Evolutionary conservation across 2,888 invertebrate genomes (phyloP), one percentile per base, ranked within the genome.

Genomic region (Chrysolina oricalcia): DNA sequence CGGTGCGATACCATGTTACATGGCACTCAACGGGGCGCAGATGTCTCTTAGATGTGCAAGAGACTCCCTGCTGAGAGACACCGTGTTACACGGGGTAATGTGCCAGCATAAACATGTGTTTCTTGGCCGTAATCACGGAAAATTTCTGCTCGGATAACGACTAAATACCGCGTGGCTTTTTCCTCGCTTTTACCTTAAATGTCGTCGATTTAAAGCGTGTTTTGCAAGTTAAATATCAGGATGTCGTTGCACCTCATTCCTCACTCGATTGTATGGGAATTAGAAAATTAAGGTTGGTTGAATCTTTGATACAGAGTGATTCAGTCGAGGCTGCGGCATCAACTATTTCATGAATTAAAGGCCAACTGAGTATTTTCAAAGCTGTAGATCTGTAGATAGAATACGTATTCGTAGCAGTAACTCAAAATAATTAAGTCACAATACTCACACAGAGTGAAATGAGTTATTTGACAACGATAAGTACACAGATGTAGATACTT

Each of bases 1-100:
- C 78, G 76, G 80, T 77, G 79, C 78, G 76, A 78, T 80, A 78
- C 68, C 75, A 70, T 76, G 78, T 82, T 81, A 75, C 70, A 65
- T 73, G 83, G 82, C 83, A 80, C 83, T 84, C 84, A 74, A 76
- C 77, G 68, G 83, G 76, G 83, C 81, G 78, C 85, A 85, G 84
- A 84, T 85, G 83, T 85, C 83, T 81, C 80, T 81, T 79, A 76
- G 78, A 79, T 81, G 81, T 79, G 72, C 77, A 76, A 80, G 80
- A 74, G 73, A 73, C 76, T 77, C 80, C 86, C 86, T 82, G 84
- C 80, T 69, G 86, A 59, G 84, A 85, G 80, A 85, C 85, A 86
- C 85, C 84, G 85, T 85, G 83, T 86, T 86, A 86, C 84, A 83
- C 84, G 77, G 75, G 81, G 81, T 84, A 84, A 84, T 81, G 82